phyloP scores from a whole-genome alignment of 2,888 invertebrate species.

The Hirtodrosophila cameraria region DNA sequence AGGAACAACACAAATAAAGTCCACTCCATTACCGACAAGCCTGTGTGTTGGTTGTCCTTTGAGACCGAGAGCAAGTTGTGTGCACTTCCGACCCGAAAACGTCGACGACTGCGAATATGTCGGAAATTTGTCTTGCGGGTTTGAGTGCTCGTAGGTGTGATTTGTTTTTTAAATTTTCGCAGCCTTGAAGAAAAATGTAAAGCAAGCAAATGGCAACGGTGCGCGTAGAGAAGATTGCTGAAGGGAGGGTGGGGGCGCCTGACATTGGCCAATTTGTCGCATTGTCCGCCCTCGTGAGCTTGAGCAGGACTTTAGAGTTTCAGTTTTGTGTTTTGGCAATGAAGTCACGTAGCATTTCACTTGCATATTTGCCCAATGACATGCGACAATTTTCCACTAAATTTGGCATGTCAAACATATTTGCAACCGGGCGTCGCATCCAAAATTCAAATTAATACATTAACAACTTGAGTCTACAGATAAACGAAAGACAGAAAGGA shows the following conservation, averaged over 20 bases:
- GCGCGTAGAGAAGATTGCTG: background rate
- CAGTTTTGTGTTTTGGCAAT: conserved; percentile 56
- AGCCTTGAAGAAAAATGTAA: conserved; percentile 31
- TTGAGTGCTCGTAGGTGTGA: conserved; percentile 65
- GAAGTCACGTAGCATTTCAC: conserved; percentile 74
- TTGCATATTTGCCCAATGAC: conserved; percentile 75
- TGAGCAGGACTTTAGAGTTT: conserved; percentile 24
- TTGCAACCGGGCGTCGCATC: conserved; percentile 35
- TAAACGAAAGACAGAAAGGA: conserved; percentile 12
- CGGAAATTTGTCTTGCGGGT: conserved; percentile 65
- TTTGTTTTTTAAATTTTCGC: conserved; percentile 76
- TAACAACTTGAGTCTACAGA: conserved; percentile 62
- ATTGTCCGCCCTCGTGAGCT: conserved; percentile 39
- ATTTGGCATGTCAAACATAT: conserved; percentile 77
- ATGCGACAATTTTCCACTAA: conserved; percentile 80
- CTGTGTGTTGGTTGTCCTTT: conserved; percentile 34
- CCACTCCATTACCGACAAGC: conserved; percentile 80
- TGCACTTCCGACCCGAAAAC: conserved; percentile 58
- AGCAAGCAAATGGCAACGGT: conserved; percentile 31
- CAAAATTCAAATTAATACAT: conserved; percentile 74
- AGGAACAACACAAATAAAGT: conserved; percentile 75
- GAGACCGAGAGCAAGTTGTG: conserved; percentile 53
- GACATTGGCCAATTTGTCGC: conserved; percentile 72
- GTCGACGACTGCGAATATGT: conserved; percentile 42
- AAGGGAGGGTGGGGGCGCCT: background rate